Conservation (phyloP, 2,113 vertebrate genomes). For the Verasper variegatus region DNA sequence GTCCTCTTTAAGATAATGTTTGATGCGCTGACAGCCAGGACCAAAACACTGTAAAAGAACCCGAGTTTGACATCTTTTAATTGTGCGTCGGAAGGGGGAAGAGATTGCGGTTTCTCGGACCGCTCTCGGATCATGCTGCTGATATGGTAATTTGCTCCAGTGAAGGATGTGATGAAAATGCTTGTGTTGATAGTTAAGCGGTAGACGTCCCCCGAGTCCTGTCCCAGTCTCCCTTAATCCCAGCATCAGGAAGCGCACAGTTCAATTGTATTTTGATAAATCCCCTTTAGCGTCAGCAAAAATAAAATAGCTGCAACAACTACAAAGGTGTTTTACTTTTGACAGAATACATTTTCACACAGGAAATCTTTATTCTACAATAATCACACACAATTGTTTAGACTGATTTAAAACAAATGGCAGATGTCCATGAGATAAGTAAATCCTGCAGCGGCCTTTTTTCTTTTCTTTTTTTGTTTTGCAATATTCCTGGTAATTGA, state of each 20-base stretch:
- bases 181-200: slow-evolving; percentile 62
- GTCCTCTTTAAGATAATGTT: slow-evolving; percentile 86
- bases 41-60: slow-evolving; percentile 81
- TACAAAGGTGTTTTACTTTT: slow-evolving; percentile 7
- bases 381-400: slow-evolving; percentile 11
- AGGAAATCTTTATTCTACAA: slow-evolving; percentile 19
- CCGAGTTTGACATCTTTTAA: slow-evolving; percentile 89
- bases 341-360: slow-evolving; percentile 3
- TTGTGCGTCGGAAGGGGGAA: slow-evolving; percentile 79
- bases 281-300: slow-evolving; percentile 16
- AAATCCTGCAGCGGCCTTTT: neutral
- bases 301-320: slow-evolving; percentile 9
- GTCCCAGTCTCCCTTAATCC: slow-evolving; percentile 49
- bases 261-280: slow-evolving; percentile 27
- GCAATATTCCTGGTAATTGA: slow-evolving; percentile 33
- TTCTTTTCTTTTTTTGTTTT: neutral
- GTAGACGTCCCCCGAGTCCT: slow-evolving; percentile 57
- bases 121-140: slow-evolving; percentile 70
- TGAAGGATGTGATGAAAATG: slow-evolving; percentile 74
- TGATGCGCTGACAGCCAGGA: slow-evolving; percentile 83
- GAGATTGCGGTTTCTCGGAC: slow-evolving; percentile 68
- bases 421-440: slow-evolving; percentile 34
- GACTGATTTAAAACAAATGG: slow-evolving; percentile 16
- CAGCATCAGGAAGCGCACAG: slow-evolving; percentile 6
- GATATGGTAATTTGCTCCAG: slow-evolving; percentile 76